A percentile compares a stretch with the other conserved stretches of the same genome.
These are phyloP conservation scores for Glaucopsyche alexis DNA, from an alignment of 2,888 invertebrate species.

Conservation along the genomic window DNA sequence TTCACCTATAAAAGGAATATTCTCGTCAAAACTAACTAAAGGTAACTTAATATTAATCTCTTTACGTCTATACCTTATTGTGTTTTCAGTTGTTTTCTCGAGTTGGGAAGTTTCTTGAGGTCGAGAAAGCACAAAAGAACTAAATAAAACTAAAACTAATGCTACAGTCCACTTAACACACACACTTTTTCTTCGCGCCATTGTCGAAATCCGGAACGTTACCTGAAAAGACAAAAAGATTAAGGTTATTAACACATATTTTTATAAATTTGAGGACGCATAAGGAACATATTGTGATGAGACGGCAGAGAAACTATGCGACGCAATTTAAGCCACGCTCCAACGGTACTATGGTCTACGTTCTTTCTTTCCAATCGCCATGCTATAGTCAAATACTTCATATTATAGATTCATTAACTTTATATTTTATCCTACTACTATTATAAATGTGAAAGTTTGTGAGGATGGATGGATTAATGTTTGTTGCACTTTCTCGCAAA, in stretches of 20 bases:
- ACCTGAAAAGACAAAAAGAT: constrained; percentile 65
- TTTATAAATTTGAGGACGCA: too few species aligned
- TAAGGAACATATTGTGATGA: too few species aligned
- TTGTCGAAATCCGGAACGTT: constrained; percentile 51
- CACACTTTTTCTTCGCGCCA: constrained; percentile 71
- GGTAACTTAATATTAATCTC: constrained; percentile 36
- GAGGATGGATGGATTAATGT: too few species aligned
- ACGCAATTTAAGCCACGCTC: too few species aligned
- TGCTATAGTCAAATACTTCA: too few species aligned
- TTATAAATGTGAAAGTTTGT: too few species aligned
- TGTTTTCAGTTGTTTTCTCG: constrained; percentile 55
- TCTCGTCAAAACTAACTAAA: constrained; percentile 31
- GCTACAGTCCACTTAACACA: constrained; percentile 70
- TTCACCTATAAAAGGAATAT: constrained; percentile 29
- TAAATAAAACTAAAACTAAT: constrained; percentile 62
- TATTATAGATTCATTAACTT: too few species aligned
- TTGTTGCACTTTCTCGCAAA: too few species aligned
- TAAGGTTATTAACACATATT: not conserved
- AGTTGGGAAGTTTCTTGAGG: constrained; percentile 58
- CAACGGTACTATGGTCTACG: too few species aligned
- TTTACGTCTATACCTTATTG: constrained; percentile 68
- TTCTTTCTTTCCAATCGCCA: too few species aligned
- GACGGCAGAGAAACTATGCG: too few species aligned
- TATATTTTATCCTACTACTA: too few species aligned
- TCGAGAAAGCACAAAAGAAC: constrained; percentile 59